Base-by-base conservation (phyloP, 2,888 invertebrate species). In the Pristionchus exspectatus region DNA sequence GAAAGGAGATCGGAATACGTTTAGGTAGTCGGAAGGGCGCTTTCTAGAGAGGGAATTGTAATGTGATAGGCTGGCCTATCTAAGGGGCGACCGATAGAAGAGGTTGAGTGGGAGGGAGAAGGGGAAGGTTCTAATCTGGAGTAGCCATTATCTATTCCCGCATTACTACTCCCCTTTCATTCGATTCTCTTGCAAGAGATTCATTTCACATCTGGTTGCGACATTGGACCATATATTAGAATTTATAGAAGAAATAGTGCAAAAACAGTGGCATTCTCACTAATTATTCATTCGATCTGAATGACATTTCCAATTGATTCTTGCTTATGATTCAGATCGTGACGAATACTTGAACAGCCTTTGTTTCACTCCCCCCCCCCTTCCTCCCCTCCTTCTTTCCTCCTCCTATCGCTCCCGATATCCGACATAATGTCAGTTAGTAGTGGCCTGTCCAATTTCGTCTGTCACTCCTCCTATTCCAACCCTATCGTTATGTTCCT, bases 1-100 rank as follows among this genome's bases (percentile, higher is more conserved):
- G 69, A 9, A 38, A 77, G 77, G 77, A 72, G 77, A 77, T 77
- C 77, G 77, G 77, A 77, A 77, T 77, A 77, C 77, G 50, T 50
- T 44, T 44, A 24, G 33, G 77, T 77, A 77, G 77, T 44, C 44
- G 77, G 50, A 44, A 77, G 77, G n/a, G 24, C 44, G 44, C 74
- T 74, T 44, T 77, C 44, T 18, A 77, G 77, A 77, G 77, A 21
- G 16, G 16, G 77, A 16, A 44, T 77, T 77, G 77, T 44, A 77
- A 77, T 77, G 77, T n/a, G 77, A 77, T 77, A 77, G 77, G 18
- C 16, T 44, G 33, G 77, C 44, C 77, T 77, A 77, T 77, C 77
- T 77, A 77, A 77, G 77, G 72, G 18, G 77, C n/a, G 56, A 9
- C 44, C 77, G 77, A 30, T 77, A 21, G 18, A 21, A 44, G 44